Conservation (phyloP, 2,888 invertebrate genomes). For the Galerucella pusilla region DNA sequence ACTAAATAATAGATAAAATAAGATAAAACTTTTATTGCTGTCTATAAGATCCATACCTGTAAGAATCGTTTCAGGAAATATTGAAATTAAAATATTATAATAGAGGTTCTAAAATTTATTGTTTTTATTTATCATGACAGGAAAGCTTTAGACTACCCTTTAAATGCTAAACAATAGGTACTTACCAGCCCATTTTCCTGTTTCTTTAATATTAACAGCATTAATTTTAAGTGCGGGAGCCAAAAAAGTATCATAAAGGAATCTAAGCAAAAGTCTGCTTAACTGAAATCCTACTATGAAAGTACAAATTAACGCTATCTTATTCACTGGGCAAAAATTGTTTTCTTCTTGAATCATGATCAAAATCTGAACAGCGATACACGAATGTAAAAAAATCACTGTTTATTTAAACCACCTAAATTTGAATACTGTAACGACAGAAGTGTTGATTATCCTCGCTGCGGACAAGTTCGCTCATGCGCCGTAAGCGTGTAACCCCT, state of each 20-base stretch:
- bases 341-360: constrained; percentile 46
- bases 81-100: too few relatives aligned
- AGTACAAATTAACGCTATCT: constrained; percentile 66
- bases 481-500: constrained; percentile 52
- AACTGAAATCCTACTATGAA: constrained; percentile 63
- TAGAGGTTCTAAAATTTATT: too few relatives aligned
- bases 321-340: constrained; percentile 61
- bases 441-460: constrained; percentile 41
- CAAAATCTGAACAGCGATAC: neutral
- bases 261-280: constrained; percentile 67
- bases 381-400: neutral
- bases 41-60: too few relatives aligned
- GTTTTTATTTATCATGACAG: too few relatives aligned
- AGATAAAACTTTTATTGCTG: too few relatives aligned
- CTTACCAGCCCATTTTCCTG: constrained; percentile 87
- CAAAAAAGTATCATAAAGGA: constrained; percentile 64
- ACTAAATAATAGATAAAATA: too few relatives aligned
- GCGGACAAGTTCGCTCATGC: constrained; percentile 45
- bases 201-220: constrained; percentile 71
- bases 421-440: constrained; percentile 26
- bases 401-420: constrained; percentile 31
- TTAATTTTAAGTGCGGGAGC: constrained; percentile 68
- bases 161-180: constrained; percentile 17
- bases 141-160: too few relatives aligned
- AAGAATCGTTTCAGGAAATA: too few relatives aligned